These are phyloP conservation scores for Indicator maculatus DNA, from an alignment of 2,113 vertebrate genomes.

Conservation along the genomic window DNA sequence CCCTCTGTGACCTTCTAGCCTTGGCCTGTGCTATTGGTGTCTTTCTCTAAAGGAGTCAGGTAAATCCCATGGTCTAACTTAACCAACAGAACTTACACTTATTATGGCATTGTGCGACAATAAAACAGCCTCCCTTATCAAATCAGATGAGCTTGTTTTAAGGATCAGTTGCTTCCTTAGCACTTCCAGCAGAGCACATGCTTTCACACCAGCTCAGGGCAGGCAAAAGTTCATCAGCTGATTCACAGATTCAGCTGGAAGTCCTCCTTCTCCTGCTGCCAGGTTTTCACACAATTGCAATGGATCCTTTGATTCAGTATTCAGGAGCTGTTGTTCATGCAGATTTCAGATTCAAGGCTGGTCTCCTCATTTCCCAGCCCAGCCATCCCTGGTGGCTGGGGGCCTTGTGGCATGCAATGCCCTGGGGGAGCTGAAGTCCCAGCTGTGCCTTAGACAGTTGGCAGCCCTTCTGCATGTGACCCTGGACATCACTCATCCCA, in stretches of 20 bases:
- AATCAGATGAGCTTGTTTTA: not conserved
- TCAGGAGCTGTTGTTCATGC: not conserved
- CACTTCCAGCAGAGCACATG: not conserved
- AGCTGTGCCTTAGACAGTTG: not conserved
- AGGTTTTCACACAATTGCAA: not conserved
- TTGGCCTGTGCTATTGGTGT: fast-evolving
- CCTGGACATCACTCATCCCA: not conserved
- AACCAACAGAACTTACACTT: not conserved
- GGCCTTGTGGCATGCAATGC: fast-evolving
- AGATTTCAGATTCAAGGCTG: not conserved
- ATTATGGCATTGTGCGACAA: not conserved
- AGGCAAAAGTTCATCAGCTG: not conserved
- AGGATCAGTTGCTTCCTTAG: not conserved
- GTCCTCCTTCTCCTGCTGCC: not conserved
- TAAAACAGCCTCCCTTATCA: not conserved
- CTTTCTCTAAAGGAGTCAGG: not conserved
- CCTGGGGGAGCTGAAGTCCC: not conserved
- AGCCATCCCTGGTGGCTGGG: not conserved
- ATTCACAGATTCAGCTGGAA: not conserved
- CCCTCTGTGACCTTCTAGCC: not conserved
- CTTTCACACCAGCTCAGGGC: not conserved
- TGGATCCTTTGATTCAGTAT: not conserved
- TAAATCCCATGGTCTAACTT: not conserved
- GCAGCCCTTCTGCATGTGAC: not conserved
- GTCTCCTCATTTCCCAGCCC: not conserved